Evolutionary conservation across 2,113 vertebrate genomes (phyloP), one percentile per base, ranked within the genome.

Genomic region (Lethenteron reissneri): DNA sequence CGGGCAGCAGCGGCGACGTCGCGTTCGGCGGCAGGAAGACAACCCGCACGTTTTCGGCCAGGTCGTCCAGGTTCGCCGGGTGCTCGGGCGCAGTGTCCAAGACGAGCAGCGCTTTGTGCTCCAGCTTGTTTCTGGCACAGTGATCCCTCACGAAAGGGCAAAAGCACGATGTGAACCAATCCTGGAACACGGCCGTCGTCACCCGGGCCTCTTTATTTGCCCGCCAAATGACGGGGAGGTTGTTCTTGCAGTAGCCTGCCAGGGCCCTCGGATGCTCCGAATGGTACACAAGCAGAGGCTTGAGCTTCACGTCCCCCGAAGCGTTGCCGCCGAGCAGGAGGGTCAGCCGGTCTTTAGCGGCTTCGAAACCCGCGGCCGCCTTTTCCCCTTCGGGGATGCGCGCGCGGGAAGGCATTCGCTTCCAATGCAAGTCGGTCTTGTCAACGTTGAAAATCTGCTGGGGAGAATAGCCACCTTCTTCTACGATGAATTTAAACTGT

Each of bases 231-330:
- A 64, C 17, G 60, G 60, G 60, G 17, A 64, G 14, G 17, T 8
- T 64, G 17, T 14, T 14, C 14, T 14, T 14, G 8, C 9, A 68
- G 60, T 14, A 19, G 17, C 60, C 60, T 1, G 17, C 60, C 60
- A 64, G 60, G 60, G 75, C 59, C 10, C 4, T 70, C 15, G 73
- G 72, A n/a, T 70, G 75, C 71, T 75, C 64, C 1, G 21, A 73
- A 72, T 17, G 70, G n/a, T 71, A 72, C 9, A 75, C 73, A 70
- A 74, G 12, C 8, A 78, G 57, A 56, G 76, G 73, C n/a, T 75
- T 77, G 72, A 73, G 3, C 59, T 74, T 76, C 8, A 75, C 76
- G 73, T 74, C 74, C 13, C 75, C 72, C 3, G 77, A 25, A 9
- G 73, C 71, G 1, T 60, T 75, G 68, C 71, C 72, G 11, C 72